Conservation (phyloP, 1,140 invertebrate species). For the Teleopsis dalmanni region DNA sequence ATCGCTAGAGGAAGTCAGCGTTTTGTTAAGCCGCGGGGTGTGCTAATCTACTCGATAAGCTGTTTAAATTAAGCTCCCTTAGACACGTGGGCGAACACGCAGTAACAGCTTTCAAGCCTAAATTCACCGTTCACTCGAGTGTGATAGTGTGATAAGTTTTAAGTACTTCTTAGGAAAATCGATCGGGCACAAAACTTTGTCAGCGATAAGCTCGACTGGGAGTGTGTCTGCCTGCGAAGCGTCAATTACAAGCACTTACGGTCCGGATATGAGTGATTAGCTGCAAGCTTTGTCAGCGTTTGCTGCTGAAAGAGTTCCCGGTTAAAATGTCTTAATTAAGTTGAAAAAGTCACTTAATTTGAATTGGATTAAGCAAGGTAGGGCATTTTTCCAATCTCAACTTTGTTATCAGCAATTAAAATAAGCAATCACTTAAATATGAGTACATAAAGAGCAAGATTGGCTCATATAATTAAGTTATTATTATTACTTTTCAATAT, state of each 20-base stretch:
- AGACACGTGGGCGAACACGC: too few species aligned
- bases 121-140: too few species aligned
- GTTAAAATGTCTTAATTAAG: constrained; percentile 42
- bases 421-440: constrained; percentile 13
- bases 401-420: constrained; percentile 44
- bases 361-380: constrained; percentile 10
- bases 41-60: too few species aligned
- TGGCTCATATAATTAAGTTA: constrained; percentile 25
- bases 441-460: constrained; percentile 5
- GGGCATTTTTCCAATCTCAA: constrained; percentile 23
- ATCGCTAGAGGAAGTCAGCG: too few species aligned
- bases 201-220: too few species aligned
- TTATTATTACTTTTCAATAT: too few species aligned
- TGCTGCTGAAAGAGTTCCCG: not conserved
- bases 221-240: not conserved
- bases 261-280: constrained; percentile 39
- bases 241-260: not conserved
- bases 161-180: too few species aligned
- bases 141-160: too few species aligned
- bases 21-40: too few species aligned
- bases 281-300: not conserved
- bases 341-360: not conserved
- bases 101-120: too few species aligned
- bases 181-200: too few species aligned
- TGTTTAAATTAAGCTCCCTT: too few species aligned